A percentile compares a stretch with the other conserved stretches of the same genome.
Evolutionary conservation across 2,888 invertebrate species (phyloP).

Genomic region (Mesochorus sp.): DNA sequence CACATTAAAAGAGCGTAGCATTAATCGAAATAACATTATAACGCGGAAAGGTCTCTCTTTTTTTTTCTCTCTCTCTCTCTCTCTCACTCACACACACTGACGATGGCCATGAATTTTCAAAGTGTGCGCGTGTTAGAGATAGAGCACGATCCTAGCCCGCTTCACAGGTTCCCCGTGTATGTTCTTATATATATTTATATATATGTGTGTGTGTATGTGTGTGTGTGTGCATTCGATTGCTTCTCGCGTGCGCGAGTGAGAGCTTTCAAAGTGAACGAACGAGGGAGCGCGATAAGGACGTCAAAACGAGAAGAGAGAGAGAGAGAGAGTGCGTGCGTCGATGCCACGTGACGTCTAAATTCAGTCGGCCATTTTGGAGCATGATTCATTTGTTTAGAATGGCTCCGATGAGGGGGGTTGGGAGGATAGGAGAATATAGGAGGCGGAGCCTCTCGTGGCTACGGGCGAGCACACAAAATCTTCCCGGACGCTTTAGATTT

Average conservation of each 20-base stretch:
- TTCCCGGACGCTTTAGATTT: slow-evolving; percentile 73
- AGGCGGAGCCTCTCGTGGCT: slow-evolving; percentile 78
- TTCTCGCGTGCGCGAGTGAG: slow-evolving; percentile 44
- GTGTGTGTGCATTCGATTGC: slow-evolving; percentile 52
- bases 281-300: slow-evolving; percentile 33
- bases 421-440: slow-evolving; percentile 76
- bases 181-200: background rate
- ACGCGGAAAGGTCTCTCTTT: slow-evolving; percentile 49
- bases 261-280: slow-evolving; percentile 23
- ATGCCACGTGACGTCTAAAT: slow-evolving; percentile 82
- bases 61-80: slow-evolving; percentile 1
- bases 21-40: slow-evolving; percentile 53
- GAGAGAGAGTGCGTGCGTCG: slow-evolving; percentile 69
- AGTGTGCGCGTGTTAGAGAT: background rate
- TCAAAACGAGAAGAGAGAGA: slow-evolving; percentile 23
- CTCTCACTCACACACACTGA: background rate
- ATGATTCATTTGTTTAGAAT: slow-evolving; percentile 82
- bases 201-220: slow-evolving; percentile 9
- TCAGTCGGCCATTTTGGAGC: slow-evolving; percentile 82
- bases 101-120: slow-evolving; percentile 24
- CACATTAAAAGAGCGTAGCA: slow-evolving; percentile 41
- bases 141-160: slow-evolving; percentile 9
- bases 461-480: slow-evolving; percentile 74
- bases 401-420: slow-evolving; percentile 78
- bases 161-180: slow-evolving; percentile 7